Base-by-base conservation (phyloP, 2,797 vertebrate genomes). In the Austrolebias charrua region DNA sequence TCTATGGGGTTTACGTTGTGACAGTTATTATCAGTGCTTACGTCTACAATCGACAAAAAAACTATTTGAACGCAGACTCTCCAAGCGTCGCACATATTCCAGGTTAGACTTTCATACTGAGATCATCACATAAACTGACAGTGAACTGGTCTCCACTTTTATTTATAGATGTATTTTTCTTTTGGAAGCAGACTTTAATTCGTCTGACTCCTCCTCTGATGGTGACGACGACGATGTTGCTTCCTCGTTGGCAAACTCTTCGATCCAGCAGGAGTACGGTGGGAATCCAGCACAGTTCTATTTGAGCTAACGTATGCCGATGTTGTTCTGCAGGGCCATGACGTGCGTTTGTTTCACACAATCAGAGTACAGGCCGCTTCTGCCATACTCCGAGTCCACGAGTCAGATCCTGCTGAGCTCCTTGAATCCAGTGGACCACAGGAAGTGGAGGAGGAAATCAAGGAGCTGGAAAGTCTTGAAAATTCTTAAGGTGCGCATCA, bases 21-120 rank as follows among this genome's bases (percentile, higher is more conserved):
- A 93, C 90, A 0, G 97, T 98, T 58, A 92, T 99, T 51, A 70
- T 98, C 77, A 97, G 96, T 60, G 92, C 96, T 0, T 96, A 91
- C 87, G 90, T 98, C 78, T 98, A 98, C 82, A 95, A 80, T 18
- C 80, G 93, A 60, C 94, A 91, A 78, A 93, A 87, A 18, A 76
- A 78, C 15, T 88, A 78, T 0, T 12, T 79, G 0, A 80, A 81
- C 45, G 28, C 55, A 1, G 73, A 73, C 4, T 49, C 91, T 0
- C 81, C 44, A 24, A 82, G 48, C 3, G 19, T 4, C 40, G 0
- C 73, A 6, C 78, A 71, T 29, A 78, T 88, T 29, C 90, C 93
- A 90, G 95, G 96, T 98, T 76, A 88, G 60, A 60, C 29, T 38
- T 40, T 43, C 14, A 63, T 6, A 9, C 12, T 20, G 19, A 10